Evolutionary conservation across 2,113 vertebrate genomes (phyloP).

Genomic region (Passer montanus): DNA sequence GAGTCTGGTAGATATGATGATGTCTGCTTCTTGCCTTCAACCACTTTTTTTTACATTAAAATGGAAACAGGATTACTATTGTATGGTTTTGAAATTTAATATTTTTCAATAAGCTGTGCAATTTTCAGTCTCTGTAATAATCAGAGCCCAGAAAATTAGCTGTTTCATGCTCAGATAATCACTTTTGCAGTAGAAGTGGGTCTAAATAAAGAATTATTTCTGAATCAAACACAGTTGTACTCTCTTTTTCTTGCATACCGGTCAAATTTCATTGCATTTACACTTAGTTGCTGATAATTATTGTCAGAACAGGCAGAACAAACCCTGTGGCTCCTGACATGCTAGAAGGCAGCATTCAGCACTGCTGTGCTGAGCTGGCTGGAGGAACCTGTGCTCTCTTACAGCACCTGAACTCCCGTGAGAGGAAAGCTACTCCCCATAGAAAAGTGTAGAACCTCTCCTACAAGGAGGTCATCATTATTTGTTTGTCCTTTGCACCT

Average conservation of each 20-base stretch:
- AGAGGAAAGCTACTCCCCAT: rapidly evolving
- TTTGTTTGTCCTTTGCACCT: neutral
- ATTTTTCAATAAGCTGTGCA: neutral
- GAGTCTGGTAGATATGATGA: neutral
- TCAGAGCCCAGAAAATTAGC: constrained; percentile 23
- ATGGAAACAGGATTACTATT: neutral
- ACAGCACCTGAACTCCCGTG: neutral
- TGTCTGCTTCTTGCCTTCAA: neutral
- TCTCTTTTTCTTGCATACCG: neutral
- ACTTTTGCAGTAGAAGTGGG: neutral
- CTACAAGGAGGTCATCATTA: neutral
- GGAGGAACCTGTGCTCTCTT: neutral
- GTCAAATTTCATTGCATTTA: neutral
- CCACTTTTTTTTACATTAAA: neutral
- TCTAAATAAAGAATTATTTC: neutral
- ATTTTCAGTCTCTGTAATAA: neutral
- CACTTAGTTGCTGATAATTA: neutral
- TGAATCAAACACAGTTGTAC: neutral
- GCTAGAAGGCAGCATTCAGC: neutral
- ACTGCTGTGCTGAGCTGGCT: neutral
- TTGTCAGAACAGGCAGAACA: neutral
- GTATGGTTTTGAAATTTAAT: neutral
- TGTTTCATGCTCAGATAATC: constrained; percentile 13
- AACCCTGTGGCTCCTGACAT: neutral
- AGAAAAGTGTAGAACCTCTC: neutral